These are phyloP conservation scores for Perca flavescens DNA, from an alignment of 2,113 vertebrate species.

Conservation along the genomic window DNA sequence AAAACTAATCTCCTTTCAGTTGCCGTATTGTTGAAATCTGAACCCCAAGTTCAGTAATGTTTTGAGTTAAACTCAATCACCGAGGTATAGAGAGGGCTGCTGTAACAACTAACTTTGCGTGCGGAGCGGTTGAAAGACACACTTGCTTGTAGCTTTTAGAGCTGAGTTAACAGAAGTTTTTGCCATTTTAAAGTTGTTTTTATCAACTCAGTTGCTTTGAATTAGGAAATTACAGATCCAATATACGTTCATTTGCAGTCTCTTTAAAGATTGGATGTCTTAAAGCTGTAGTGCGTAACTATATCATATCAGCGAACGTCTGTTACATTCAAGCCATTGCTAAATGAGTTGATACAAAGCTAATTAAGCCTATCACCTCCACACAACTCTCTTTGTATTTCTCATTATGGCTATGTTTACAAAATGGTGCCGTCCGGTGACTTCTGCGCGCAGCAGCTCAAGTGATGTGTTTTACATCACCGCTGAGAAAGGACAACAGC, in stretches of 20 bases:
- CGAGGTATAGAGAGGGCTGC: conserved; percentile 3
- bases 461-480: too few species aligned
- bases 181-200: neutral
- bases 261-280: neutral
- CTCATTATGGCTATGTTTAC: too few species aligned
- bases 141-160: neutral
- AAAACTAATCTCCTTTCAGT: conserved; percentile 42
- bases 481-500: too few species aligned
- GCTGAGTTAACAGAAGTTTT: neutral
- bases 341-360: too few species aligned
- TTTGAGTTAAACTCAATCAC: conserved; percentile 12
- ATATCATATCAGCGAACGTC: too few species aligned
- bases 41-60: neutral
- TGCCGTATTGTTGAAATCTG: conserved; percentile 11
- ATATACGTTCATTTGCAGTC: neutral
- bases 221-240: neutral
- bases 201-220: neutral
- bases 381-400: too few species aligned
- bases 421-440: too few species aligned
- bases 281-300: too few species aligned
- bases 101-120: neutral
- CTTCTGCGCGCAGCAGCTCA: too few species aligned
- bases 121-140: neutral
- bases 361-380: too few species aligned
- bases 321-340: too few species aligned